phyloP scores from a whole-genome alignment of 2,888 invertebrate species.

The Apantesis nais region DNA sequence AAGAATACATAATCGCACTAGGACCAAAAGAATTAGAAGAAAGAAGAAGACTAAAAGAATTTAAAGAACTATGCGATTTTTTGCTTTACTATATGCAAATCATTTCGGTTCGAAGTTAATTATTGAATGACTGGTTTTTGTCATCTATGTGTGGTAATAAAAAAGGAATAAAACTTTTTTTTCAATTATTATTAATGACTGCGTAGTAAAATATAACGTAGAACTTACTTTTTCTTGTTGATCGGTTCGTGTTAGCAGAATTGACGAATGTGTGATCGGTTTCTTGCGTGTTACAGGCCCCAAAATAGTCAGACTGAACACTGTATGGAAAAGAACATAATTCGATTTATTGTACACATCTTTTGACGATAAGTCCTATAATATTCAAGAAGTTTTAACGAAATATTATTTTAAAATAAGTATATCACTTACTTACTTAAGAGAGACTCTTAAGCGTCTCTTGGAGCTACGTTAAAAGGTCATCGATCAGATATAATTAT shows the following conservation, averaged over 20 bases:
- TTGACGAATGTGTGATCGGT: conserved; percentile 76
- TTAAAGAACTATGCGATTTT: background rate
- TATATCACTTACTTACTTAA: background rate
- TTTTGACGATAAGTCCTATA: background rate
- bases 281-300: conserved; percentile 72
- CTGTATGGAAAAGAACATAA: conserved; percentile 52
- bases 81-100: background rate
- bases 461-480: background rate
- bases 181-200: background rate
- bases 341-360: background rate
- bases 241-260: conserved; percentile 71
- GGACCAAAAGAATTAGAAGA: background rate
- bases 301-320: conserved; percentile 74
- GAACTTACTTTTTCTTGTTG: conserved; percentile 72
- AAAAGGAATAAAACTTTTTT: background rate
- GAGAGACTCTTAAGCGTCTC: background rate
- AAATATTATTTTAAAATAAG: background rate
- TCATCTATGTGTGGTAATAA: background rate
- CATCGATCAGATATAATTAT: background rate
- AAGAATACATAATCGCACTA: background rate
- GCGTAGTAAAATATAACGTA: background rate
- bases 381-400: background rate
- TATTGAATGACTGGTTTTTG: background rate
- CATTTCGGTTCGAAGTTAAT: background rate
- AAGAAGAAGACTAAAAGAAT: too few relatives aligned